These are phyloP conservation scores for Lepus americanus DNA, from an alignment of 2,113 vertebrate species.

Conservation along the genomic window DNA sequence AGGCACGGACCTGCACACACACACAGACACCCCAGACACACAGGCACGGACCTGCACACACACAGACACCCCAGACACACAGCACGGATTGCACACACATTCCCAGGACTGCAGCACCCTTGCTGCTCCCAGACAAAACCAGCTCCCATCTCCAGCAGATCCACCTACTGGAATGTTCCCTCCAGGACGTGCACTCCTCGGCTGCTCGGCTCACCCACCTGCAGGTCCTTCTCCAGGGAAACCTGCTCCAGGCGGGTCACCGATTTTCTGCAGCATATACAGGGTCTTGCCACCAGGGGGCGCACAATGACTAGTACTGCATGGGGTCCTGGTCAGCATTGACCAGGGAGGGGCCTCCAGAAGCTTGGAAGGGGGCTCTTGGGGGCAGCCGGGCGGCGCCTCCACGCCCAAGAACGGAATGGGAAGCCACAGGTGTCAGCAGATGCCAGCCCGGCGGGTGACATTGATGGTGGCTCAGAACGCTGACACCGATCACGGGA, in stretches of 20 bases:
- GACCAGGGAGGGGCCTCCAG: background rate
- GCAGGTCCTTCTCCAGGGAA: background rate
- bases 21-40: background rate
- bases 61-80: no score
- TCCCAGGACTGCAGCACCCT: background rate
- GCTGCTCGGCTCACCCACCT: fast-evolving
- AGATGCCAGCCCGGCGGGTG: background rate
- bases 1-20: no score
- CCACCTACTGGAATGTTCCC: background rate
- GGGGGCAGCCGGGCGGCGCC: background rate
- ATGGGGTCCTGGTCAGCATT: fast-evolving
- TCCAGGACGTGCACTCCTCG: background rate
- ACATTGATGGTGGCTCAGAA: background rate
- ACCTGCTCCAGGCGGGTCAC: fast-evolving
- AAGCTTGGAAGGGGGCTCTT: background rate
- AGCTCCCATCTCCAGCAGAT: background rate
- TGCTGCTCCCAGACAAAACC: background rate
- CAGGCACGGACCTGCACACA: no score
- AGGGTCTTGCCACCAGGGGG: background rate
- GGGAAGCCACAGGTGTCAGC: background rate
- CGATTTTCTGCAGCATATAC: no score
- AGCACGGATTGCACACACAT: no score
- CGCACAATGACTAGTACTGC: background rate
- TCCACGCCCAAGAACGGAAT: no score
- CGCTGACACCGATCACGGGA: background rate